Base-by-base conservation (phyloP, 37 sponge, comb jelly and placozoan genomes). In the Eunapius fragilis region DNA sequence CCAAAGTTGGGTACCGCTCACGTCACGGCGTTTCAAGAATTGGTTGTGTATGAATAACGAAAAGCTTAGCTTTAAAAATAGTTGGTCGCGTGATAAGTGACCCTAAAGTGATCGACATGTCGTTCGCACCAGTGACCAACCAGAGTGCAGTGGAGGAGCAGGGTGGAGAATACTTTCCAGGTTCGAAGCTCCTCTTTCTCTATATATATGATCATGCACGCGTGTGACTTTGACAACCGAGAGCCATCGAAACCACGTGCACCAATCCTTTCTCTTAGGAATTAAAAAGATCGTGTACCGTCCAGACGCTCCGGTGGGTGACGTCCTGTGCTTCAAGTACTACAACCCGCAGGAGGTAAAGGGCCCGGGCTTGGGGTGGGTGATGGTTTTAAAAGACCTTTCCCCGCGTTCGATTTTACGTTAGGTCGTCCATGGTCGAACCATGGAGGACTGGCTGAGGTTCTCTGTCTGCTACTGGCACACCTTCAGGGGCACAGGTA, bases 391-490 rank as follows among this genome's bases (percentile, higher is more conserved):
- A n/a, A 26, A 23, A 26, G 11, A 71, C 68, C 25, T 1, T 3
- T 10, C n/a, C 25, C 25, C 37, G 6, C 67, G 72, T 3, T 83
- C 22, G 37, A 38, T 12, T 72, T 13, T 83, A 50, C 25, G 47
- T 25, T 37, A 84, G 85, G 85, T 84, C 24, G 88, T 92, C 0
- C 69, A 31, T 37, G 92, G 92, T 24, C 76, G 79, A 31, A 85
- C 88, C 0, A 88, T 92, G 92, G 85, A 83, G 79, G 92, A 92
- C 30, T 92, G 92, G 92, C 85, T 92, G 23, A 80, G 92, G 14
- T 92, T 88, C 86, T 92, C 88, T 48, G 92, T 88, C 70, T 92
- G 92, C 81, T 92, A 84, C 76, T 92, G 92, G 92, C 92, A 92
- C 85, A 92, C 88, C 25, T 92, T 92, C 78, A 73, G 92, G 32